These are phyloP conservation scores for Chelidonichthys spinosus DNA, from an alignment of 2,797 vertebrate species.

Conservation along the genomic window DNA sequence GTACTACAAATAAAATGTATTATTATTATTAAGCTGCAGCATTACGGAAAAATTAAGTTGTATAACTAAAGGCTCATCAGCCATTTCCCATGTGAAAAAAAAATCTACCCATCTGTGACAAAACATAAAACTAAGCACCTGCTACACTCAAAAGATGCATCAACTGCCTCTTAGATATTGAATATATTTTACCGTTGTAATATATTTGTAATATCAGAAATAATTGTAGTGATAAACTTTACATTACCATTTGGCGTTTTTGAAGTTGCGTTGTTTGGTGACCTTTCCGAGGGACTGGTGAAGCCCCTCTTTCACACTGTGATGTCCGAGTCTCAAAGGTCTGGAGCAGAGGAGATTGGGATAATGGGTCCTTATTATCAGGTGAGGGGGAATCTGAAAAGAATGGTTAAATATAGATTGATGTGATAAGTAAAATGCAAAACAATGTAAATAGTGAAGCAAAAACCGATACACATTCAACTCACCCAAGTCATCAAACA, in stretches of 20 bases:
- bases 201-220: not conserved
- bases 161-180: not conserved
- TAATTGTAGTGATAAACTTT: not conserved
- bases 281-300: not conserved
- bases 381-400: constrained; percentile 62
- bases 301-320: not conserved
- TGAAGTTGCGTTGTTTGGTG: not conserved
- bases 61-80: not conserved
- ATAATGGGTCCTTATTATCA: not conserved
- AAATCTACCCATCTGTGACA: not conserved
- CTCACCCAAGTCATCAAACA: constrained; percentile 83
- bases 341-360: constrained; percentile 43
- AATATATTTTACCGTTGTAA: not conserved
- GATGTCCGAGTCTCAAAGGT: constrained; percentile 28
- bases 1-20: too few relatives aligned
- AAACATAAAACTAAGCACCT: not conserved
- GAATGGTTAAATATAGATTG: not conserved
- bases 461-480: constrained; percentile 8
- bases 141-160: not conserved
- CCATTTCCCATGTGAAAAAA: not conserved
- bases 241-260: constrained; percentile 22
- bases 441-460: not conserved
- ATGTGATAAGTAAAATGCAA: not conserved
- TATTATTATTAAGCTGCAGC: not conserved
- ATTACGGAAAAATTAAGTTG: not conserved